Conservation (phyloP, 1,140 invertebrate genomes). For the Drosophila ficusphila region DNA sequence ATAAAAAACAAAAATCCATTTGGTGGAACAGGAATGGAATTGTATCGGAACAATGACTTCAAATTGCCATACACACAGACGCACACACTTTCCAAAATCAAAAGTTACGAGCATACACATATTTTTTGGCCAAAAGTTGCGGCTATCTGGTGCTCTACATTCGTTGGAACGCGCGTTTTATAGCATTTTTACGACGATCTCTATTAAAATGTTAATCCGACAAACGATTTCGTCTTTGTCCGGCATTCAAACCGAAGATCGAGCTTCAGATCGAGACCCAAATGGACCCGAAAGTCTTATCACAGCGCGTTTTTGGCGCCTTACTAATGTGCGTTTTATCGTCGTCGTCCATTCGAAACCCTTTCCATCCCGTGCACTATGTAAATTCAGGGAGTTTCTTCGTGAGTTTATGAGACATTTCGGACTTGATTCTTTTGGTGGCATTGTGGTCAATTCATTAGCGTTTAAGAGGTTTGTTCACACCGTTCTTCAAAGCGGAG, state of each 20-base stretch:
- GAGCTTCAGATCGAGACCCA: slow-evolving; percentile 49
- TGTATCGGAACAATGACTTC: slow-evolving; percentile 31
- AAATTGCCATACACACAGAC: slow-evolving; percentile 17
- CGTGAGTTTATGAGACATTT: slow-evolving; percentile 48
- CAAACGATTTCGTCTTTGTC: slow-evolving; percentile 54
- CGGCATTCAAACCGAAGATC: background rate
- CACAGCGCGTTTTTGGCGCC: slow-evolving; percentile 74
- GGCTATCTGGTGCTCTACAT: slow-evolving; percentile 48
- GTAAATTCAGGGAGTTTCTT: slow-evolving; percentile 75
- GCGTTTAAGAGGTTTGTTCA: slow-evolving; percentile 76
- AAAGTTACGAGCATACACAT: slow-evolving; percentile 27
- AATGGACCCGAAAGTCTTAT: slow-evolving; percentile 55
- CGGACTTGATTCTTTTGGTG: slow-evolving; percentile 35
- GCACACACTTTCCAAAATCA: slow-evolving; percentile 34
- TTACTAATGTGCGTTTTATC: slow-evolving; percentile 79
- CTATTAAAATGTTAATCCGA: slow-evolving; percentile 78
- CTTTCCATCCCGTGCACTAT: slow-evolving; percentile 21
- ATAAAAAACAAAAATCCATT: slow-evolving; percentile 11
- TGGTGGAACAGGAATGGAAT: slow-evolving; percentile 11
- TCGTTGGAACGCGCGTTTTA: slow-evolving; percentile 52
- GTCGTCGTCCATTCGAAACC: slow-evolving; percentile 29
- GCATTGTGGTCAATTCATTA: slow-evolving; percentile 67
- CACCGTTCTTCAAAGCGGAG: slow-evolving; percentile 41
- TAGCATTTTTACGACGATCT: slow-evolving; percentile 65
- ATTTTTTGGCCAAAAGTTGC: background rate